phyloP scores from a whole-genome alignment of 2,888 invertebrate species.

The Spialia ferax region DNA sequence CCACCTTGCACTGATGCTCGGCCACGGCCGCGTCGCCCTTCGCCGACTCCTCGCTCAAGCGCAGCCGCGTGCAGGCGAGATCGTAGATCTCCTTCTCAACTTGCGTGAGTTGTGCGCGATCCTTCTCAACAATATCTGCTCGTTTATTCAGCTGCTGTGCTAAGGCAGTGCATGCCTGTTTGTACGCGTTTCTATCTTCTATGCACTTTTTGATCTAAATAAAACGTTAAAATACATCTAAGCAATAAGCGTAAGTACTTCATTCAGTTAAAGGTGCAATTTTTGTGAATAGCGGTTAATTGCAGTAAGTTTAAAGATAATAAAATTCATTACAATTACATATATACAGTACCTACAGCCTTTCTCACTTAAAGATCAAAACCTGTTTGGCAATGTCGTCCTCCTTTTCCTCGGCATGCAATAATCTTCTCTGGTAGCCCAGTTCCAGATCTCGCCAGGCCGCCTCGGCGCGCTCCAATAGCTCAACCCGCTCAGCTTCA shows the following conservation, averaged over 20 bases:
- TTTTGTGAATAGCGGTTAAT: too few species aligned
- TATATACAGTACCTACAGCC: background rate
- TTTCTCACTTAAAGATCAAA: background rate
- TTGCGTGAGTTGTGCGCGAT: constrained; percentile 50
- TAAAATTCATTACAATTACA: too few species aligned
- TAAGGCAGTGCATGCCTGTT: constrained; percentile 52
- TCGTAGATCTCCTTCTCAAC: constrained; percentile 63
- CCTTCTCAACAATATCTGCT: constrained; percentile 54
- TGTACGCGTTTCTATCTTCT: constrained; percentile 63
- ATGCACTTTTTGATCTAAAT: constrained; percentile 61
- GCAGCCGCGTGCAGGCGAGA: constrained; percentile 57
- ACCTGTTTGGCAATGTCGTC: constrained; percentile 66
- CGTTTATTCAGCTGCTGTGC: constrained; percentile 53
- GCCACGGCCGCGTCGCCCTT: constrained; percentile 57
- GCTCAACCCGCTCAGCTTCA: constrained; percentile 67
- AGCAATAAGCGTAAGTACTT: too few species aligned
- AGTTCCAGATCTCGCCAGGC: constrained; percentile 76
- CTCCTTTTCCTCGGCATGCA: constrained; percentile 65
- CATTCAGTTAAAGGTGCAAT: background rate
- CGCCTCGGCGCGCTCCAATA: constrained; percentile 72
- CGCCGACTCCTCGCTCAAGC: constrained; percentile 59
- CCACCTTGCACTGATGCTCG: constrained; percentile 60
- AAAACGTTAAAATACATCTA: too few species aligned
- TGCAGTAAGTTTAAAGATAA: too few species aligned
- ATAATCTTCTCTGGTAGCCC: constrained; percentile 67